phyloP scores from a whole-genome alignment of 2,888 invertebrate genomes.

The Anthrax anthrax region DNA sequence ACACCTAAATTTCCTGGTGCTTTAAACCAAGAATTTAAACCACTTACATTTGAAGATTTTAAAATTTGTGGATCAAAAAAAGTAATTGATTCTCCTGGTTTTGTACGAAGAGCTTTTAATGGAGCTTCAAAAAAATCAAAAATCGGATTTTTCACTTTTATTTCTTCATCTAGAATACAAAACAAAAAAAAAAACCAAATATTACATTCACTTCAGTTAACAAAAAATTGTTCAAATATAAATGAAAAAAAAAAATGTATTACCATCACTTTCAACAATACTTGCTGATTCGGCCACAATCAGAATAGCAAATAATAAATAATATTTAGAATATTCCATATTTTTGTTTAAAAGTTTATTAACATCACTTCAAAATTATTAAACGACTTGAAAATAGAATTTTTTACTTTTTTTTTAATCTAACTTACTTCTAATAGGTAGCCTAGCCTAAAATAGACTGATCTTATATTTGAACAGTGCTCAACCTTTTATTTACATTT shows the following conservation, averaged over 20 bases:
- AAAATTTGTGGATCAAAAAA: constrained; percentile 8
- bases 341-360: too few relatives aligned
- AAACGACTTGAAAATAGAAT: neutral
- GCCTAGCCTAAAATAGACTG: constrained; percentile 7
- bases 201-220: neutral
- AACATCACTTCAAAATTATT: too few relatives aligned
- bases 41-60: neutral
- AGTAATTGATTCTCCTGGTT: constrained; percentile 8
- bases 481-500: constrained; percentile 8
- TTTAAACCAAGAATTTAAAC: neutral
- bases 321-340: too few relatives aligned
- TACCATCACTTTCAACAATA: neutral
- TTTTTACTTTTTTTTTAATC: neutral
- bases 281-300: neutral
- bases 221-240: too few relatives aligned
- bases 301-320: neutral
- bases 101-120: constrained; percentile 8
- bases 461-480: constrained; percentile 8
- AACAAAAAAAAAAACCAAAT: neutral
- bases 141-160: constrained; percentile 8
- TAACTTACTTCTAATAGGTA: neutral
- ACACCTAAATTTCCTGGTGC: neutral
- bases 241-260: too few relatives aligned
- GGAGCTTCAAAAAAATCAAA: constrained; percentile 12
- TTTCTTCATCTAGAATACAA: neutral